Conservation (phyloP, 2,113 vertebrate genomes). For the Nesoenas mayeri region DNA sequence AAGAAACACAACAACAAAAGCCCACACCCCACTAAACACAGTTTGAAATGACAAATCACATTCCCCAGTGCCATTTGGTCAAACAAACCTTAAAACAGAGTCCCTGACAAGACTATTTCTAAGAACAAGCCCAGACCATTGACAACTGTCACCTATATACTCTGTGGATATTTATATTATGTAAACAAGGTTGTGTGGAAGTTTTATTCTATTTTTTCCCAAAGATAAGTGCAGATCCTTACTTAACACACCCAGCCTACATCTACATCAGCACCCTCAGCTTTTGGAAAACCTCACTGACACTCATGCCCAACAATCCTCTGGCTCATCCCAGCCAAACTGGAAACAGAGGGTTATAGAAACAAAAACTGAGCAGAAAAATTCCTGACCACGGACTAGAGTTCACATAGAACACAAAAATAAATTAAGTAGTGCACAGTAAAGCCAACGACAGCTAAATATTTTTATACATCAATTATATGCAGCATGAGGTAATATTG, state of each 20-base stretch:
- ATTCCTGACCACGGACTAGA: slow-evolving; percentile 57
- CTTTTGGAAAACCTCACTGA: slow-evolving; percentile 52
- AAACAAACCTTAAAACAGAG: slow-evolving; percentile 65
- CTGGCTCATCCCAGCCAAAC: slow-evolving; percentile 45
- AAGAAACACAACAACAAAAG: background rate
- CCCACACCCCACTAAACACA: background rate
- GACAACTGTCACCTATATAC: slow-evolving; percentile 33
- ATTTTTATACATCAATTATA: slow-evolving; percentile 72
- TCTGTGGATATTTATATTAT: slow-evolving; percentile 44
- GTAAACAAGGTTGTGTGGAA: slow-evolving; percentile 51
- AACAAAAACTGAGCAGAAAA: slow-evolving; percentile 47
- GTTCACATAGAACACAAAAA: slow-evolving; percentile 66
- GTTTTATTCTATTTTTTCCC: background rate
- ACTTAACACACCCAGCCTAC: slow-evolving; percentile 62
- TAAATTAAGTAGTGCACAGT: slow-evolving; percentile 71
- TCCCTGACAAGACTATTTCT: slow-evolving; percentile 66
- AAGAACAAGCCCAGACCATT: slow-evolving; percentile 55
- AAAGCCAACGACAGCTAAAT: slow-evolving; percentile 71
- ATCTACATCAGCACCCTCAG: slow-evolving; percentile 61
- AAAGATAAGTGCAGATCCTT: slow-evolving; percentile 47
- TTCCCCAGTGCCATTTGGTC: slow-evolving; percentile 71
- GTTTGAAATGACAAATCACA: slow-evolving; percentile 19
- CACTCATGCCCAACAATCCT: slow-evolving; percentile 54
- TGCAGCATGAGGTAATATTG: slow-evolving; percentile 81
- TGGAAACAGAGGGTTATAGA: slow-evolving; percentile 47